A percentile compares a stretch with the other conserved stretches of the same genome.
Evolutionary conservation across 2,888 invertebrate species (phyloP).

Genomic region (Tetranychus piercei): DNA sequence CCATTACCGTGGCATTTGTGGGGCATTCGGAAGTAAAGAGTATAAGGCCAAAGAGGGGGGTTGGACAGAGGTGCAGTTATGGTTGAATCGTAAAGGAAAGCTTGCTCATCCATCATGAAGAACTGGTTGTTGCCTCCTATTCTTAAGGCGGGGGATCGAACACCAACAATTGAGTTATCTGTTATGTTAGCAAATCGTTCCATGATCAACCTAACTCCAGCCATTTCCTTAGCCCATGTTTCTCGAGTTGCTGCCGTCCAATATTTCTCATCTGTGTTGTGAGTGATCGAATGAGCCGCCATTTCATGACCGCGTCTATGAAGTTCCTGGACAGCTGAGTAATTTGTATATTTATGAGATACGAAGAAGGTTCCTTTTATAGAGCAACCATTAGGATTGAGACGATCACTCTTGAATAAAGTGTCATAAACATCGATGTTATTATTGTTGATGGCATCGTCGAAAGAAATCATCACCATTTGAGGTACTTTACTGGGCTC

Average conservation of each 20-base stretch:
- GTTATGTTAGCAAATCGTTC: slow-evolving; percentile 67
- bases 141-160: slow-evolving; percentile 68
- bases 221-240: slow-evolving; percentile 87
- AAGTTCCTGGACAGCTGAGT: slow-evolving; percentile 31
- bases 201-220: slow-evolving; percentile 59
- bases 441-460: slow-evolving; percentile 32
- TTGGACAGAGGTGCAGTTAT: slow-evolving; percentile 72
- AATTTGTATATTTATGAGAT: slow-evolving; percentile 32
- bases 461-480: slow-evolving; percentile 32
- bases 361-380: slow-evolving; percentile 32
- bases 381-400: slow-evolving; percentile 32
- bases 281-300: slow-evolving; percentile 66
- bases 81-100: slow-evolving; percentile 81
- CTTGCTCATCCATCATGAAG: slow-evolving; percentile 89
- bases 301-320: slow-evolving; percentile 68
- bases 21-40: slow-evolving; percentile 85
- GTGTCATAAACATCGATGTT: slow-evolving; percentile 32
- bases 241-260: slow-evolving; percentile 71
- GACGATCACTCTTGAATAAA: slow-evolving; percentile 29
- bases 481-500: slow-evolving; percentile 30
- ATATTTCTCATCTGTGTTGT: slow-evolving; percentile 76
- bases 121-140: slow-evolving; percentile 87
- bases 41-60: slow-evolving; percentile 91
- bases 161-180: slow-evolving; percentile 70
- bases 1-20: slow-evolving; percentile 57